Base-by-base conservation (phyloP, 2,797 vertebrate species). In the Miopithecus talapoin region DNA sequence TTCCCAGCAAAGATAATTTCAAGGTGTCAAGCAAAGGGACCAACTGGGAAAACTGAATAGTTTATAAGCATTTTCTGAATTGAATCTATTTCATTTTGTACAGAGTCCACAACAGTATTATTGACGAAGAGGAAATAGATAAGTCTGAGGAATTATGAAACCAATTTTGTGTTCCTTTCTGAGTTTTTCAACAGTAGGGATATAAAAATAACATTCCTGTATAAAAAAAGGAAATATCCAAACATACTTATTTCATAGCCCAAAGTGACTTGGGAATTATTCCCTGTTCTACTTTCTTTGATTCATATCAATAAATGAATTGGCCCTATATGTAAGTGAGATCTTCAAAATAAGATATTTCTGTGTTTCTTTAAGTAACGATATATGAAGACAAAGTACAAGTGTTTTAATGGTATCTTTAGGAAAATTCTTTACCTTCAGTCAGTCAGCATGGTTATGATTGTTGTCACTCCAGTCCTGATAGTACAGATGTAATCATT, bases 1-100 rank as follows among this genome's bases (percentile, higher is more conserved):
- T 97, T 96, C 83, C 41, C 28, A 92, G 75, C 48, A 91, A 50
- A 93, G 75, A 95, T 83, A 93, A 94, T 96, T 97, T 97, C 16
- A 89, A 95, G 57, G 13, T 68, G 48, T 94, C 79, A 93, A 91
- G 64, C 70, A 91, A 53, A 41, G 80, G 59, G n/a, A 80, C 70
- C 74, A 57, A 68, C 39, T 84, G 81, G 75, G n/a, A 89, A 87
- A 91, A 80, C 1, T 80, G 79, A 93, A 89, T 53, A 70, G 57
- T 26, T 92, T 96, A 79, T 19, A 53, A 87, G n/a, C 26, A 12
- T 91, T 89, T 96, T 89, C 79, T 91, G 70, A 84, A 55, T 80
- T 70, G 36, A 94, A 33, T 76, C 28, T 85, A 12, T 86, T 94
- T 89, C 7, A 11, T 55, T 97, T 36, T 92, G n/a, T 41, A 59